These are phyloP conservation scores for Spheniscus humboldti DNA, from an alignment of 2,797 vertebrate genomes.

Conservation along the genomic window DNA sequence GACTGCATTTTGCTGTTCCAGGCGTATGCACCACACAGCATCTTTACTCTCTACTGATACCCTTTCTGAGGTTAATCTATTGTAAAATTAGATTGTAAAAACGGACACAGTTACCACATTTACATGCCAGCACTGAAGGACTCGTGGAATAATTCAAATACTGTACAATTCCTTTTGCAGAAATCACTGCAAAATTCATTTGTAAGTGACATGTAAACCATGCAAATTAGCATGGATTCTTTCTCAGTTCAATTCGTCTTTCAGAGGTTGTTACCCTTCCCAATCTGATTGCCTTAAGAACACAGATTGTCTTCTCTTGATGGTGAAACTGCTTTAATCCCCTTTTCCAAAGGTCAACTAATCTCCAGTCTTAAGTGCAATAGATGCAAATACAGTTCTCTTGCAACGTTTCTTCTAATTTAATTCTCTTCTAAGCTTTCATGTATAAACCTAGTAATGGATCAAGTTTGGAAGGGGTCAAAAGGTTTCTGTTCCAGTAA, in stretches of 20 bases:
- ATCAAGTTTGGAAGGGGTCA: constrained; percentile 70
- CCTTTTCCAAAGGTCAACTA: constrained; percentile 70
- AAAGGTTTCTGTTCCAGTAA: constrained; percentile 72
- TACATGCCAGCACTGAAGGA: constrained; percentile 45
- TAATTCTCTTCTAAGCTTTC: constrained; percentile 71
- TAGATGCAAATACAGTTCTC: constrained; percentile 72
- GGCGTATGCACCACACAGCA: neutral
- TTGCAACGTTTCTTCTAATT: constrained; percentile 70
- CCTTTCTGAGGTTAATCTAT: constrained; percentile 70
- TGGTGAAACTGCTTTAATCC: constrained; percentile 70
- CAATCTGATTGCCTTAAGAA: constrained; percentile 63
- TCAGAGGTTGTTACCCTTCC: constrained; percentile 62
- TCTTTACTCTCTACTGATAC: constrained; percentile 50
- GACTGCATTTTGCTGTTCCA: constrained; percentile 37
- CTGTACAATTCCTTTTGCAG: neutral
- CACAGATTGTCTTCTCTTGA: constrained; percentile 64
- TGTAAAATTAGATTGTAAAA: constrained; percentile 76
- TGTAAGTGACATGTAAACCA: constrained; percentile 45
- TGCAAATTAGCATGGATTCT: constrained; percentile 58
- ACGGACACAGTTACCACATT: constrained; percentile 59
- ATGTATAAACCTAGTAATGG: constrained; percentile 67
- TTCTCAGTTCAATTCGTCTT: constrained; percentile 54
- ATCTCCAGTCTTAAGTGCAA: constrained; percentile 72
- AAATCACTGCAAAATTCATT: constrained; percentile 54
- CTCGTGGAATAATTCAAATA: constrained; percentile 35